Conservation (phyloP, 2,888 invertebrate genomes). For the Cheilosia vulpina region DNA sequence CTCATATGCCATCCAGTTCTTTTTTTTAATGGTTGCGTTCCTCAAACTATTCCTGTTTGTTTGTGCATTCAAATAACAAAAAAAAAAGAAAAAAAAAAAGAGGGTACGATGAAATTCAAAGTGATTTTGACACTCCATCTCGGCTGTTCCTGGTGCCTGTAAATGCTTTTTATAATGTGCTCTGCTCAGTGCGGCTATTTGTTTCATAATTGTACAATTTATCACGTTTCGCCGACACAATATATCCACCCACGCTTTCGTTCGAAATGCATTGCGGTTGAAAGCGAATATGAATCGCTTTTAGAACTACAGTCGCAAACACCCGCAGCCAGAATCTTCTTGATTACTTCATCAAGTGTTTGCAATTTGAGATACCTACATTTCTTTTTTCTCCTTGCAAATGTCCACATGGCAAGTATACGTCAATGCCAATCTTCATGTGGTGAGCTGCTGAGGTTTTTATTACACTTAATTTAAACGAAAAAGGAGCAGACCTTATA, state of each 20-base stretch:
- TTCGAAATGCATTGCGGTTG: slow-evolving; percentile 8
- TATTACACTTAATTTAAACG: slow-evolving; percentile 16
- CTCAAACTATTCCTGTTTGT: background rate
- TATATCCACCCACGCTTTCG: slow-evolving; percentile 38
- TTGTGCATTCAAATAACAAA: background rate
- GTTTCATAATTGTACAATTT: slow-evolving; percentile 24
- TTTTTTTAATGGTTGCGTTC: background rate
- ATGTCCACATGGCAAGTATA: slow-evolving; percentile 22
- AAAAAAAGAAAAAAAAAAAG: background rate
- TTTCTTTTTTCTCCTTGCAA: slow-evolving; percentile 3
- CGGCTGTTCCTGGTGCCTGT: background rate
- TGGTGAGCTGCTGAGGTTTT: slow-evolving; percentile 3
- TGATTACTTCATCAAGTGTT: slow-evolving; percentile 30
- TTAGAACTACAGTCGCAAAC: slow-evolving; percentile 6
- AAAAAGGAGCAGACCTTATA: background rate
- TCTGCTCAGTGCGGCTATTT: background rate
- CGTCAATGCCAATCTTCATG: slow-evolving; percentile 18
- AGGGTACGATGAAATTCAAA: background rate
- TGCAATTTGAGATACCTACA: slow-evolving; percentile 21
- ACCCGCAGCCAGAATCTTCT: slow-evolving; percentile 18
- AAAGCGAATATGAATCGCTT: background rate
- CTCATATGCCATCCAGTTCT: background rate
- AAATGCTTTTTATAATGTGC: background rate
- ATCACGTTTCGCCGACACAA: slow-evolving; percentile 28
- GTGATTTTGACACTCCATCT: slow-evolving; percentile 21